Base-by-base conservation (phyloP, 2,113 vertebrate genomes). In the Fulica atra region DNA sequence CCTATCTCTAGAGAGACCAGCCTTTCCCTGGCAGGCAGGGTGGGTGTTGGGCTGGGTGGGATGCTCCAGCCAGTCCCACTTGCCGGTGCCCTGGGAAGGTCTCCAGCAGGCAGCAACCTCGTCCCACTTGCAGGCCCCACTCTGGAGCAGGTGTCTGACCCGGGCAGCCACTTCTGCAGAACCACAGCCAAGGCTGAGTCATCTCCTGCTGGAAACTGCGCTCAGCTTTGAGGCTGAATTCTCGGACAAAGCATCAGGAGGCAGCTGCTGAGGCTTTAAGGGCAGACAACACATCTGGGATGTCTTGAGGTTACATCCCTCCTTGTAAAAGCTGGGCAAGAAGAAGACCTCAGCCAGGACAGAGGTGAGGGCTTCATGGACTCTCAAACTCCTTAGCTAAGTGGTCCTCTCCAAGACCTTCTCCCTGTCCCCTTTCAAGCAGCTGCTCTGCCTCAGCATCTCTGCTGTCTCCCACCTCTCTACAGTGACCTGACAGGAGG, bases 41-140 rank as follows among this genome's bases (percentile, higher is more conserved):
- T 15, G 56, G 1, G 1, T 8, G 46, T 1, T 25, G 53, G 31
- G 17, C 23, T 79, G 0, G 0, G n/a, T 9, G 54, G 40, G 3
- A 29, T 11, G 68, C 18, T 84, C 40, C 65, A 28, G 42, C 21
- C 31, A 70, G 44, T 68, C 31, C 70, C 36, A 38, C 79, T 64
- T 64, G 73, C 29, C 40, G 36, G 1, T 54, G 53, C 74, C 31
- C 24, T 7, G 28, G 74, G 36, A 84, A 31, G 29, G 7, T 60
- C 70, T 93, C 48, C 82, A 87, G 85, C 70, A 89, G 86, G 51
- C 59, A 35, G 57, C 74, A 92, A 95, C n/a, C 66, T 17, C 42
- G 46, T 60, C 38, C 38, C 85, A 51, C 18, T 25, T 40, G 40
- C 73, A 44, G 28, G 13, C 31, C 61, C 40, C 28, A 69, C 65